Evolutionary conservation across 2,113 vertebrate genomes (phyloP).

Genomic region (Microcebus jonahi): DNA sequence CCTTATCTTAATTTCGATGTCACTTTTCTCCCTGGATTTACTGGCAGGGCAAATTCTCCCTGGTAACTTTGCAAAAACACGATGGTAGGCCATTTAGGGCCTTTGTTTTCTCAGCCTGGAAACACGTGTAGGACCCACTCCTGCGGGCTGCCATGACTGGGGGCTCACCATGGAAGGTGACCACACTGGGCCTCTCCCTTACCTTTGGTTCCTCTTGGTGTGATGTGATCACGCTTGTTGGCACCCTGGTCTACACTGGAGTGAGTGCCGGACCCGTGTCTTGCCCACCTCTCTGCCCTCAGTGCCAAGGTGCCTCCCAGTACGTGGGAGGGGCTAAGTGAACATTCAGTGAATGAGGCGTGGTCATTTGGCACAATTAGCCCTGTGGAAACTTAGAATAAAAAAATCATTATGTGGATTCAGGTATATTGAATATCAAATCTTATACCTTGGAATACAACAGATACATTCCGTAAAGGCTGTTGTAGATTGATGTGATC

Average conservation of each 20-base stretch:
- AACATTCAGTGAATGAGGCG: not conserved
- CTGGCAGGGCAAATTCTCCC: not conserved
- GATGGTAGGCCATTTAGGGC: not conserved
- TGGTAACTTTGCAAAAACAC: not conserved
- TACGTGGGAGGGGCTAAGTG: accelerated
- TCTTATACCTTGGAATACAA: not conserved
- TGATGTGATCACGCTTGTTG: not conserved
- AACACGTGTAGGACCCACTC: too few species aligned
- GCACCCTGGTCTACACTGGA: accelerated
- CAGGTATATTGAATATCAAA: not conserved
- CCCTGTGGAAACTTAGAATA: not conserved
- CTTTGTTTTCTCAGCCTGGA: not conserved
- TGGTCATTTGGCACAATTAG: not conserved
- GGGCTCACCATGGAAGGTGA: not conserved
- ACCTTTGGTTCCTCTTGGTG: not conserved
- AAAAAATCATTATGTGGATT: not conserved
- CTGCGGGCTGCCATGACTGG: not conserved
- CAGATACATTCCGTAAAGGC: not conserved
- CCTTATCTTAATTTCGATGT: not conserved
- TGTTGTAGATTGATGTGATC: not conserved
- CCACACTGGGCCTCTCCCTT: not conserved
- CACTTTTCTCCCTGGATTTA: not conserved
- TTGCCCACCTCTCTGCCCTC: not conserved
- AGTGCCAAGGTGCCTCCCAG: accelerated
- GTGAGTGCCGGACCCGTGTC: too few species aligned